A percentile compares a stretch with the other conserved stretches of the same genome.
Evolutionary conservation across 2,113 vertebrate species (phyloP).

Genomic region (Bagarius yarrelli): DNA sequence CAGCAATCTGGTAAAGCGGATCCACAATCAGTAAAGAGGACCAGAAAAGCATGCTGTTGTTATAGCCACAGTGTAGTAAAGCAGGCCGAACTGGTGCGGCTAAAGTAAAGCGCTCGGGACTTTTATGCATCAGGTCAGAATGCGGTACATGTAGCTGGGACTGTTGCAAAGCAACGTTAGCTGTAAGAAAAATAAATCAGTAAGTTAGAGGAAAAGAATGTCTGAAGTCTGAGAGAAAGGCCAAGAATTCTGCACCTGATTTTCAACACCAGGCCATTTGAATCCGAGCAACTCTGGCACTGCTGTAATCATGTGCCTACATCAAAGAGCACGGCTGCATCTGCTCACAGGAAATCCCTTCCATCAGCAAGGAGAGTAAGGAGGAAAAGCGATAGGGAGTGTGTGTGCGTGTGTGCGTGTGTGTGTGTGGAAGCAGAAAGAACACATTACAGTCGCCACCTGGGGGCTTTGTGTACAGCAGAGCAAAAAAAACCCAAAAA

Average conservation of each 20-base stretch:
- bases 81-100: no score
- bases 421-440: slow-evolving; percentile 48
- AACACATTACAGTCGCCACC: slow-evolving; percentile 49
- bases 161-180: no score
- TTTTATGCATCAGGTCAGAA: no score
- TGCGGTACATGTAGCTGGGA: no score
- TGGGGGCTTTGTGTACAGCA: slow-evolving; percentile 53
- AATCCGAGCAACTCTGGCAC: slow-evolving; percentile 58
- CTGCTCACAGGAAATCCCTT: slow-evolving; percentile 83
- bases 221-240: slow-evolving; percentile 40
- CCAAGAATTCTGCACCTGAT: slow-evolving; percentile 58
- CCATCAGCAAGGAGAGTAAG: slow-evolving; percentile 73
- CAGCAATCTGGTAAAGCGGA: no score
- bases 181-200: neutral
- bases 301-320: slow-evolving; percentile 82
- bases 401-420: neutral
- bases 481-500: neutral
- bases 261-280: slow-evolving; percentile 86
- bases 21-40: no score
- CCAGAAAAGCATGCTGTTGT: no score
- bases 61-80: no score
- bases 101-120: no score
- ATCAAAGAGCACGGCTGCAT: slow-evolving; percentile 81
- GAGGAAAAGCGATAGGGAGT: slow-evolving; percentile 43
- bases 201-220: slow-evolving; percentile 4